phyloP scores from a whole-genome alignment of 1,140 invertebrate species.

The Macrobrachium rosenbergii region DNA sequence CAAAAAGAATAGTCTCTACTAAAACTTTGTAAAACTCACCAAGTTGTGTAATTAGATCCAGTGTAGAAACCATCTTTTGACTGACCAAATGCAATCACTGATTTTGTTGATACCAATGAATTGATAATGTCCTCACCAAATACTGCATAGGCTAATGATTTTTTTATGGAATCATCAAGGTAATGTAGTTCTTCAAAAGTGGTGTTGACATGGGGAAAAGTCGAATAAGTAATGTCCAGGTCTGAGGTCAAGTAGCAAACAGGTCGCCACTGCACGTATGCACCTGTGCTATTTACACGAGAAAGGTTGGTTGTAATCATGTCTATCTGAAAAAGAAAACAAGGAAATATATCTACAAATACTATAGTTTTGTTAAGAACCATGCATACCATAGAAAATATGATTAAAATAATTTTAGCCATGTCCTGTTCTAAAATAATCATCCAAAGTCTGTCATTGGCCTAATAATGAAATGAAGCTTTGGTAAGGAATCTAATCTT shows the following conservation, averaged over 20 bases:
- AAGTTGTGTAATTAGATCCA: slow-evolving; percentile 49
- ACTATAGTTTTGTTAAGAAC: too few relatives aligned
- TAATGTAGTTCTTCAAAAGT: neutral
- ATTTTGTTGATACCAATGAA: neutral
- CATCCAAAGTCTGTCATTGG: too few relatives aligned
- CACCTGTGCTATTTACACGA: neutral
- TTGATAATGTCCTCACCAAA: slow-evolving; percentile 21
- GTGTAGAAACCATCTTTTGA: slow-evolving; percentile 39
- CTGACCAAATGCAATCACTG: slow-evolving; percentile 36
- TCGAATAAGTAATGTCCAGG: slow-evolving; percentile 26
- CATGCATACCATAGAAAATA: too few relatives aligned
- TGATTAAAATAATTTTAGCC: too few relatives aligned
- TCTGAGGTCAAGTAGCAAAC: slow-evolving; percentile 42
- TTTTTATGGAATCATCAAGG: slow-evolving; percentile 10
- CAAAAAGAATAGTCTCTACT: too few relatives aligned
- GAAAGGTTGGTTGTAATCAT: slow-evolving; percentile 19
- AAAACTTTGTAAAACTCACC: slow-evolving; percentile 11
- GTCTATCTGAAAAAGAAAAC: slow-evolving; percentile 33
- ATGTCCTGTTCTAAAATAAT: too few relatives aligned
- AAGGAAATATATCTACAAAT: too few relatives aligned
- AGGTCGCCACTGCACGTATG: slow-evolving; percentile 54
- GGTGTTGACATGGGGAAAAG: slow-evolving; percentile 30
- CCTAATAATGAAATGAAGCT: too few relatives aligned
- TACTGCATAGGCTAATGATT: slow-evolving; percentile 46
- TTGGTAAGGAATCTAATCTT: too few relatives aligned